These are phyloP conservation scores for Minunthozetes semirufus DNA, from an alignment of 2,888 invertebrate genomes.

Conservation along the genomic window DNA sequence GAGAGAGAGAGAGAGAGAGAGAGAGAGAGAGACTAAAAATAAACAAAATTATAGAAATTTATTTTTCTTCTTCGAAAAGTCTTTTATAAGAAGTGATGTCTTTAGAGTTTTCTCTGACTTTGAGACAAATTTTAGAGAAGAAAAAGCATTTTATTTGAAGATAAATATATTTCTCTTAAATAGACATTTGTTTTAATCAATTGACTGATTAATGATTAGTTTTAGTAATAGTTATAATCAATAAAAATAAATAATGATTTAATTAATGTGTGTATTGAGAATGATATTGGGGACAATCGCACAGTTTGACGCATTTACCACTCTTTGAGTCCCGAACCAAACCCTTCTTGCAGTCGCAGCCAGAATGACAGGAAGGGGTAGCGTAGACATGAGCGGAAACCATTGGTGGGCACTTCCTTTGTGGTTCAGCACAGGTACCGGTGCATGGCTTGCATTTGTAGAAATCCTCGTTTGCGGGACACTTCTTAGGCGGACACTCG, in stretches of 20 bases:
- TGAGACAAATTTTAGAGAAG: neutral
- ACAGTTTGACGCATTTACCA: neutral
- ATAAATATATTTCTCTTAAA: neutral
- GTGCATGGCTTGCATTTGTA: neutral
- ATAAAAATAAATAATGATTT: neutral
- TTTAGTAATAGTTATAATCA: neutral
- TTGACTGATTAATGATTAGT: conserved; percentile 3
- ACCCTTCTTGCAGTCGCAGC: conserved; percentile 11
- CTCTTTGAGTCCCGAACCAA: neutral
- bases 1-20: neutral
- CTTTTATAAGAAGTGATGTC: neutral
- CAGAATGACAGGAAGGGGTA: neutral
- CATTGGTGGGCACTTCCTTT: neutral
- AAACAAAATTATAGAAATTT: neutral
- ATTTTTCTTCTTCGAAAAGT: neutral
- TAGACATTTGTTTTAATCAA: neutral
- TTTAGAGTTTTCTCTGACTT: neutral
- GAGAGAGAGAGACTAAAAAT: neutral
- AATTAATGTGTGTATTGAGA: too few relatives aligned
- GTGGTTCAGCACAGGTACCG: neutral
- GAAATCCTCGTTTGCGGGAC: neutral
- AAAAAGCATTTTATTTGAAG: too few relatives aligned
- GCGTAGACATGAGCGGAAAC: too few relatives aligned
- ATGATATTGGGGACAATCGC: conserved; percentile 1
- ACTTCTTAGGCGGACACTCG: neutral